Base-by-base conservation (phyloP, 2,888 invertebrate species). In the Lycaena phlaeas region DNA sequence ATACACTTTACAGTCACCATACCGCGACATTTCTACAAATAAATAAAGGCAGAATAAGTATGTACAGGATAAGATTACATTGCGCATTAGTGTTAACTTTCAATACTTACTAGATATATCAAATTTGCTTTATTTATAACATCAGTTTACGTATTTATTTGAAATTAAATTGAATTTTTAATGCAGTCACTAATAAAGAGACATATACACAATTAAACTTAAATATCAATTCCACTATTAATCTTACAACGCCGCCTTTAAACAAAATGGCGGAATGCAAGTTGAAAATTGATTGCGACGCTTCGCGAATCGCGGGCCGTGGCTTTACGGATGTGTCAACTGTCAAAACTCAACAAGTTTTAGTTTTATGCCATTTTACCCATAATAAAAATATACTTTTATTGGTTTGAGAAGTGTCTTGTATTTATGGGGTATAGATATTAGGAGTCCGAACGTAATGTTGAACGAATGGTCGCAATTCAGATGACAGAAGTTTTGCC, bases 1-100 rank as follows among this genome's bases (percentile, higher is more conserved):
- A 75, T 97, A 98, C 34, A 97, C 93, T 78, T 97, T 97, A 64
- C 96, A 95, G 78, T 96, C 96, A 52, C 92, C 91, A 65, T 92
- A 91, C 43, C 93, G 88, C 51, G 92, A 92, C 91, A 92, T 92
- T 66, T 76, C 77, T 57, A 31, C 14, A 46, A 48, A 27, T 51
- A 40, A 37, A 39, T 44, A 27, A 42, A 3, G 27, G 11, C n/a
- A 9, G 4, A 34, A 4, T 34, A 12, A 34, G 11, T 6, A 9
- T 2, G 10, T 12, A 18, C 17, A n/a, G 17, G 17, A 22, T 22
- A 34, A 18, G 12, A 10, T 34, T 31, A 22, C 9, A 12, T 12
- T 12, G 34, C 18, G 18, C 18, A 12, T 22, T 4, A 9, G 34
- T 11, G 12, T 22, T 22, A 7, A 2, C 2, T 3, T 5, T 6